phyloP scores from a whole-genome alignment of 2,797 vertebrate species.

The Lithobates sylvaticus region DNA sequence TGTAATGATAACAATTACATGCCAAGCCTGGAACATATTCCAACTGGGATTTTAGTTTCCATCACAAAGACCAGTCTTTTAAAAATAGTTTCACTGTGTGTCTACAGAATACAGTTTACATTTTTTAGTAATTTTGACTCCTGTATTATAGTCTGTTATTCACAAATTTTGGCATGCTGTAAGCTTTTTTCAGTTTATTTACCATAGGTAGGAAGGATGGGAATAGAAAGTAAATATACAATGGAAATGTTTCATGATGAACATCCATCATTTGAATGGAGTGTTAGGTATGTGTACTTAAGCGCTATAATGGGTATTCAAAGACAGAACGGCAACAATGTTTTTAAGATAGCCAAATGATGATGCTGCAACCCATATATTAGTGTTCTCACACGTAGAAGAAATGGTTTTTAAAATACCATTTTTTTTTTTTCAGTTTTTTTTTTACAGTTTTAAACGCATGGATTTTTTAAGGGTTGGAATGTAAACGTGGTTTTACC shows the following conservation, averaged over 20 bases:
- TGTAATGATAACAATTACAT: constrained; percentile 13
- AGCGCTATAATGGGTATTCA: too few relatives aligned
- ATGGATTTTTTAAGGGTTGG: too few relatives aligned
- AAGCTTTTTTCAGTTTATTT: background rate
- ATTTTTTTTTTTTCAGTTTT: too few relatives aligned
- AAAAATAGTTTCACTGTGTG: background rate
- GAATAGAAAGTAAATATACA: background rate
- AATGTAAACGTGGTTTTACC: too few relatives aligned
- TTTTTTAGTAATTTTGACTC: background rate
- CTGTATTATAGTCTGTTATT: background rate
- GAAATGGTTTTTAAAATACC: too few relatives aligned
- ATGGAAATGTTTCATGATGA: background rate
- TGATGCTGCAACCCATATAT: too few relatives aligned
- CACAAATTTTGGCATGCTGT: background rate
- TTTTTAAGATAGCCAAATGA: too few relatives aligned
- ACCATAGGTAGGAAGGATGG: background rate
- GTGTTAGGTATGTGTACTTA: too few relatives aligned
- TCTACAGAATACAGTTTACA: background rate
- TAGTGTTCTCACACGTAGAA: too few relatives aligned
- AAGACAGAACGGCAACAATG: too few relatives aligned
- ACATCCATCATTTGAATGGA: too few relatives aligned
- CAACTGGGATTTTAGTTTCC: background rate
- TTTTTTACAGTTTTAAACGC: too few relatives aligned
- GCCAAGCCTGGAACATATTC: constrained; percentile 4
- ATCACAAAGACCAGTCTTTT: background rate